Evolutionary conservation across 2,797 vertebrate genomes (phyloP).

Genomic region (Sebastes umbrosus): DNA sequence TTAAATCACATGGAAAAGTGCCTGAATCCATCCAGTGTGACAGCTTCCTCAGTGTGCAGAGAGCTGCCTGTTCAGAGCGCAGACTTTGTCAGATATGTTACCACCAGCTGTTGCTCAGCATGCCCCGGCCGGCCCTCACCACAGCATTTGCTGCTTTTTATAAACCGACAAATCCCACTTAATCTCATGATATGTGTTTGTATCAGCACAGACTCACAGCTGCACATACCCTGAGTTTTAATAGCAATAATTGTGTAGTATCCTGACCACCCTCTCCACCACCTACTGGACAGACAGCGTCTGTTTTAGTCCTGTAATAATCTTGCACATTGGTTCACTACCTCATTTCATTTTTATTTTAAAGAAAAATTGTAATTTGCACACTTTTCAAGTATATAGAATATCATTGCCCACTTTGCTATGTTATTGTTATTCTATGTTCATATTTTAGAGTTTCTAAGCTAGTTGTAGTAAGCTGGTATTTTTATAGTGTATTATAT

Average conservation of each 20-base stretch:
- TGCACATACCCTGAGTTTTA: neutral
- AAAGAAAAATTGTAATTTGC: too few species aligned
- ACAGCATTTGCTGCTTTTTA: slow-evolving; percentile 49
- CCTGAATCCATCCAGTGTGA: neutral
- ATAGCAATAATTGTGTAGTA: neutral
- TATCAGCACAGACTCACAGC: neutral
- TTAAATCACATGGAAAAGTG: neutral
- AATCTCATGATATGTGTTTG: slow-evolving; percentile 29
- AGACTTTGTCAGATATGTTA: slow-evolving; percentile 27
- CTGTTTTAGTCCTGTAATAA: too few species aligned
- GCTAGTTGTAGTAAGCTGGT: too few species aligned
- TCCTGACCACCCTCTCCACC: too few species aligned
- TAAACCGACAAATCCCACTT: slow-evolving; percentile 50
- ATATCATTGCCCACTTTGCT: too few species aligned
- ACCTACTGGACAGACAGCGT: too few species aligned
- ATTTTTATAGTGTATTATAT: too few species aligned
- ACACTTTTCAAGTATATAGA: too few species aligned
- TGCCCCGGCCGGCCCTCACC: neutral
- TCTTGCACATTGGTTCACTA: too few species aligned
- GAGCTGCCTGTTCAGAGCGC: neutral
- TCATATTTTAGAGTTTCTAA: too few species aligned
- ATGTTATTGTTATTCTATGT: too few species aligned
- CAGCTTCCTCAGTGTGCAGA: neutral
- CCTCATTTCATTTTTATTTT: too few species aligned
- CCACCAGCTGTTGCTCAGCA: slow-evolving; percentile 39